Evolutionary conservation across 2,888 invertebrate genomes (phyloP).

Genomic region (Pharmacophagus antenor): DNA sequence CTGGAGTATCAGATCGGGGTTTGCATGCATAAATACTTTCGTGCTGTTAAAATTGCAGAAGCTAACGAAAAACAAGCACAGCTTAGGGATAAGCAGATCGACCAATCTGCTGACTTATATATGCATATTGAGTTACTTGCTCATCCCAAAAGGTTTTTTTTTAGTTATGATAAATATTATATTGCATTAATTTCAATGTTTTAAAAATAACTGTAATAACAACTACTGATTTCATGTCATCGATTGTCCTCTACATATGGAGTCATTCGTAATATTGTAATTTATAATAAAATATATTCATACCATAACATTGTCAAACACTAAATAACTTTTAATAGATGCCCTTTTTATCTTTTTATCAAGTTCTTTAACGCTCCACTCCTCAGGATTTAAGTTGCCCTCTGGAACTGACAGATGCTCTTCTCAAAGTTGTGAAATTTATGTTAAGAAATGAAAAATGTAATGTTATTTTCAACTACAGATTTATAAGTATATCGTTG

Average conservation of each 20-base stretch:
- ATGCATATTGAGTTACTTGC: too few species aligned
- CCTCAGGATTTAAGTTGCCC: slow-evolving; percentile 8
- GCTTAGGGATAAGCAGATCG: too few species aligned
- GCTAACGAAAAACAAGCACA: slow-evolving; percentile 12
- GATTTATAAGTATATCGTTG: neutral
- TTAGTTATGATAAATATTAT: too few species aligned
- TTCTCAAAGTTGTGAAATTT: slow-evolving; percentile 3
- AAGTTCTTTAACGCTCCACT: slow-evolving; percentile 10
- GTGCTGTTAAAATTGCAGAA: slow-evolving; percentile 27
- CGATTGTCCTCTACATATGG: too few species aligned
- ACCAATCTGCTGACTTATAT: too few species aligned
- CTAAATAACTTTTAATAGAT: neutral
- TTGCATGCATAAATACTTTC: slow-evolving; percentile 28
- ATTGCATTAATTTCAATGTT: too few species aligned
- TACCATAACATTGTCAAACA: neutral
- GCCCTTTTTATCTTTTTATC: slow-evolving; percentile 8
- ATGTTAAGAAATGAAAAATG: slow-evolving; percentile 6
- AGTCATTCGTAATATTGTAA: too few species aligned
- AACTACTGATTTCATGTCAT: too few species aligned
- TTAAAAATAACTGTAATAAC: too few species aligned
- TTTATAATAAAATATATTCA: neutral
- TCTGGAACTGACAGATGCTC: slow-evolving; percentile 1
- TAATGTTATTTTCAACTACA: slow-evolving; percentile 1
- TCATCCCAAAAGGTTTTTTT: too few species aligned
- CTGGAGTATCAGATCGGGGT: slow-evolving; percentile 25